phyloP scores from a whole-genome alignment of 2,888 invertebrate genomes.

The Agonopterix heracliana region DNA sequence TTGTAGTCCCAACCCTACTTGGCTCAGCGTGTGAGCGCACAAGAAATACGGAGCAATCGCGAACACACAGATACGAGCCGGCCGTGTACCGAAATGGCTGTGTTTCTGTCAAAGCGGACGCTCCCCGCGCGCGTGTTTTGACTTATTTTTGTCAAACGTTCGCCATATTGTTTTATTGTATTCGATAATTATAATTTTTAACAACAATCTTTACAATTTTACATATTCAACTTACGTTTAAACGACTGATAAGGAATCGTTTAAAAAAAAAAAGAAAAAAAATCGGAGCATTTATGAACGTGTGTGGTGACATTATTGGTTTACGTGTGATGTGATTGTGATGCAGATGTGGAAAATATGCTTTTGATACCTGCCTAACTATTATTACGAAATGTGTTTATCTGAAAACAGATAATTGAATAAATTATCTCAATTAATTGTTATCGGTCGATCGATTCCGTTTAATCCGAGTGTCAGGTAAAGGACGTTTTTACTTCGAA shows the following conservation, averaged over 20 bases:
- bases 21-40: conserved; percentile 56
- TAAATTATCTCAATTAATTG: conserved; percentile 13
- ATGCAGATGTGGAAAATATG: no score
- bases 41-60: conserved; percentile 46
- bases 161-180: conserved; percentile 67
- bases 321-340: no score
- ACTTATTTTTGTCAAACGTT: conserved; percentile 58
- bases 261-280: no score
- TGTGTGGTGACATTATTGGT: no score
- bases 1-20: conserved; percentile 44
- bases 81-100: conserved; percentile 54
- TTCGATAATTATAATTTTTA: conserved; percentile 30
- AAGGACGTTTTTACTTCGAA: no score
- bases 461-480: neutral
- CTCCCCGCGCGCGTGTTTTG: conserved; percentile 49
- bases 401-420: conserved; percentile 9
- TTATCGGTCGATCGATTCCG: conserved; percentile 9
- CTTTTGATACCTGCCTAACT: neutral
- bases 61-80: conserved; percentile 51
- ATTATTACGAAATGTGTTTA: neutral
- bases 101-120: conserved; percentile 32
- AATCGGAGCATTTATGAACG: neutral
- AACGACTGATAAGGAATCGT: no score
- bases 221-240: no score
- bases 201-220: neutral